Percentiles rank a stretch among this genome's conserved stretches.
Conservation (phyloP, 2,888 invertebrate genomes). For the Pomacea canaliculata region DNA sequence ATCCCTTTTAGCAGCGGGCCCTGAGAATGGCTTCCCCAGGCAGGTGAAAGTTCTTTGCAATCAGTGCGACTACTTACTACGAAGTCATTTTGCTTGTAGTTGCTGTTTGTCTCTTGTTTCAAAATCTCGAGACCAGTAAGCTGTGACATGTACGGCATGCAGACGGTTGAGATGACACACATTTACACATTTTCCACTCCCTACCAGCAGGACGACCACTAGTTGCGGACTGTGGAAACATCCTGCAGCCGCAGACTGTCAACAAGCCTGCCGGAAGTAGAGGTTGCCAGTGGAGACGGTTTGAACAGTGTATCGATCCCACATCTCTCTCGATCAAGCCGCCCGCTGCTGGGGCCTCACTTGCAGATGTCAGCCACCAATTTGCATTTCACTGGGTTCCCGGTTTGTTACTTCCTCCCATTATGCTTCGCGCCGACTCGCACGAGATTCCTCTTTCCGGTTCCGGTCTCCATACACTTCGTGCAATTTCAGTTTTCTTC, state of each 20-base stretch:
- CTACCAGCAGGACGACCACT: too few species aligned
- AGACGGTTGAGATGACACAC: too few species aligned
- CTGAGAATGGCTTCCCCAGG: too few species aligned
- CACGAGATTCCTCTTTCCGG: constrained; percentile 25
- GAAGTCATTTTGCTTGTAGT: too few species aligned
- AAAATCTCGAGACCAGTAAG: too few species aligned
- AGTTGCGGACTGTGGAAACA: background rate
- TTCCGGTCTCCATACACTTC: constrained; percentile 20
- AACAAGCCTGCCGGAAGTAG: background rate
- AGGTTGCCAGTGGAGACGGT: constrained; percentile 3
- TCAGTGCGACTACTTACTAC: too few species aligned
- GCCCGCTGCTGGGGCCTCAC: background rate
- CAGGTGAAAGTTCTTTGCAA: too few species aligned
- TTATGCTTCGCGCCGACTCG: constrained; percentile 18
- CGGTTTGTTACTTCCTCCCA: constrained; percentile 16
- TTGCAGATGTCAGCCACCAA: constrained; percentile 3
- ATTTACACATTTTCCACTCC: too few species aligned
- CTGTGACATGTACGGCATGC: too few species aligned
- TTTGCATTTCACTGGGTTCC: constrained; percentile 16
- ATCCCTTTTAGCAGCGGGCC: too few species aligned
- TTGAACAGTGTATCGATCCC: constrained; percentile 17
- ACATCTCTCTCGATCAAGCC: constrained; percentile 15
- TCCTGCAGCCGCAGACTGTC: background rate
- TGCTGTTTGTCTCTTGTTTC: too few species aligned
- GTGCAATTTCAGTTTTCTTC: constrained; percentile 20